Evolutionary conservation across 2,797 vertebrate genomes (phyloP), one percentile per base, ranked within the genome.

Genomic region (Hippocampus kuda): DNA sequence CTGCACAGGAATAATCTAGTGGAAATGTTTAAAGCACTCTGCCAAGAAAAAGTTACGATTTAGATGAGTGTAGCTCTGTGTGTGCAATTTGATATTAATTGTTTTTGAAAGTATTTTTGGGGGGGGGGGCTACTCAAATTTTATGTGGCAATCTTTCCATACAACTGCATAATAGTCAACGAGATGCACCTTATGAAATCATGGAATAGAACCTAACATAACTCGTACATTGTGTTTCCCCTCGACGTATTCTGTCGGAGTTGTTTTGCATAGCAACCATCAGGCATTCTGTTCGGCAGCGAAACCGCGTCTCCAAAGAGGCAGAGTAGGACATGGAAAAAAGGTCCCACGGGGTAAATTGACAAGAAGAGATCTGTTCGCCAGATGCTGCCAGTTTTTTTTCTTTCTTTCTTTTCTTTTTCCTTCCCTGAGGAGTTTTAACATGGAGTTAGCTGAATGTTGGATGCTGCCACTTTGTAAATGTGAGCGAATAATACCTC

Each of bases 281-380:
- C 80, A 88, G 81, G 85, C 83, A 81, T 71, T 81, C 76, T 76
- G 67, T 80, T 88, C 86, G 85, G 84, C 79, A 63, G 79, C 59
- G 75, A 72, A 84, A 88, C 88, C 82, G 87, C 60, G 64, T 84
- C 72, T 78, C 59, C 63, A 65, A 81, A 76, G 74, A 72, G 65
- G 70, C 80, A 59, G 69, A 77, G 67, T 74, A 71, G 83, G 84
- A 87, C 72, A 73, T 77, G 70, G 85, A 81, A 77, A 81, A 77
- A 81, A 79, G 79, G 79, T 77, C 79, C 80, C 72, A 72, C 80
- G 81, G 70, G 85, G 84, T 83, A 75, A 77, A 81, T 80, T 72
- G 83, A 79, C 83, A 77, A 73, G 66, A 59, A 86, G 79, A 83
- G 84, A 87, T 91, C 91, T 92, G 91, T 88, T 84, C 73, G 79